Conservation (phyloP, 2,888 invertebrate species). For the Idaea biselata region DNA sequence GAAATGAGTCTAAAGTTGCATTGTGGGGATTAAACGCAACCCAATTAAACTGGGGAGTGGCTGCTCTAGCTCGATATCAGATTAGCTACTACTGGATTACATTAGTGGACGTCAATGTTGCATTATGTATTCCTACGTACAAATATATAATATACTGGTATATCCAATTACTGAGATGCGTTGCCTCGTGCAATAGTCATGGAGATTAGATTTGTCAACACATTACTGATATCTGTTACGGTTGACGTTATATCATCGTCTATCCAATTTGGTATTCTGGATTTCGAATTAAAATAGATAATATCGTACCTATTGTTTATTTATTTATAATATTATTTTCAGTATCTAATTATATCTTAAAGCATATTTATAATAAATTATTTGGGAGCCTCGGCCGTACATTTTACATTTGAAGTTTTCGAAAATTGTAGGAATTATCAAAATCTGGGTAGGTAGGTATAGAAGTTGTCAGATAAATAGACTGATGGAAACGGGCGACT, state of each 20-base stretch:
- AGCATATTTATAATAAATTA: no score
- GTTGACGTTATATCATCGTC: background rate
- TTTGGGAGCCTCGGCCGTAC: no score
- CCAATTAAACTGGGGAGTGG: constrained; percentile 68
- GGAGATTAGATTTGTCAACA: constrained; percentile 57
- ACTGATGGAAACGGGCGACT: no score
- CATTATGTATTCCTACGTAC: constrained; percentile 31
- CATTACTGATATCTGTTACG: constrained; percentile 26
- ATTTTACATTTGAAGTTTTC: no score
- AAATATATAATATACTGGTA: constrained; percentile 38
- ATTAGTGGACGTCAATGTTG: constrained; percentile 49
- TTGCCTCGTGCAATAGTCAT: constrained; percentile 61
- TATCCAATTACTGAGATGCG: constrained; percentile 57
- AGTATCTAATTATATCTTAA: no score
- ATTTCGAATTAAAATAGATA: no score
- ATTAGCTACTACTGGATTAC: constrained; percentile 72
- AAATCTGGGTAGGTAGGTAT: no score
- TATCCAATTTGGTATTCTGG: background rate
- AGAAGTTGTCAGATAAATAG: no score
- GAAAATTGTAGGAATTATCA: no score
- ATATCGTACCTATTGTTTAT: no score
- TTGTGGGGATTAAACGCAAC: constrained; percentile 72
- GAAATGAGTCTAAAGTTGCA: constrained; percentile 71
- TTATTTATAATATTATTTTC: no score
- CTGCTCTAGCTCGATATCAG: constrained; percentile 70